Evolutionary conservation across 1,140 invertebrate species (phyloP).

Genomic region (Neotoxoptera formosana): DNA sequence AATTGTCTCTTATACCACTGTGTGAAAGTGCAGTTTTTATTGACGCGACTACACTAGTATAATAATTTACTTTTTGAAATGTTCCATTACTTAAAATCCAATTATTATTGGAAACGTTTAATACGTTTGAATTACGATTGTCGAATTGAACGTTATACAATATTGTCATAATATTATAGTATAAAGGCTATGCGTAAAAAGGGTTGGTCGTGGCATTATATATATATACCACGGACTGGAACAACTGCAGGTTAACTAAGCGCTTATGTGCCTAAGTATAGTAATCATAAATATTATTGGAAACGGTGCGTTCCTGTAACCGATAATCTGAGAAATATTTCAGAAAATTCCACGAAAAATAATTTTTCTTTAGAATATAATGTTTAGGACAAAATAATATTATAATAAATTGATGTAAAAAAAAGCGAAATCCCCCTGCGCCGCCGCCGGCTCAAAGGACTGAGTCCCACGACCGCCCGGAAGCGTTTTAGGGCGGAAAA

Average conservation of each 20-base stretch:
- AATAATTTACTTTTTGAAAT: background rate
- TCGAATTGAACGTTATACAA: background rate
- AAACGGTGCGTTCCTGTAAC: background rate
- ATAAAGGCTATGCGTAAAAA: background rate
- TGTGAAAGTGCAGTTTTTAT: no score
- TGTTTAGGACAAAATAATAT: background rate
- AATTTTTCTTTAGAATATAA: background rate
- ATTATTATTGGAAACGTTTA: background rate
- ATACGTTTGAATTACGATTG: background rate
- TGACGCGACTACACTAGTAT: background rate
- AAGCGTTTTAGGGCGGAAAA: background rate
- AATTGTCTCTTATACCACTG: no score
- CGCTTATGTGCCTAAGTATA: background rate
- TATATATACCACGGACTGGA: background rate
- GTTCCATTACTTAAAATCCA: rapidly evolving
- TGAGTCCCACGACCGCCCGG: background rate
- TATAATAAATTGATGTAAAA: background rate
- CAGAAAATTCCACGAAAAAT: background rate
- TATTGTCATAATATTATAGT: background rate
- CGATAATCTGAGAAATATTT: background rate
- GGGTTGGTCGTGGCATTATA: background rate
- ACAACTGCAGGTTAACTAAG: background rate
- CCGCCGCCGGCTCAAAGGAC: background rate
- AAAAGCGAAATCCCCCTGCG: background rate
- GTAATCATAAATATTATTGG: background rate